These are phyloP conservation scores for Poecilia wingei DNA, from an alignment of 2,797 vertebrate species.

Conservation along the genomic window DNA sequence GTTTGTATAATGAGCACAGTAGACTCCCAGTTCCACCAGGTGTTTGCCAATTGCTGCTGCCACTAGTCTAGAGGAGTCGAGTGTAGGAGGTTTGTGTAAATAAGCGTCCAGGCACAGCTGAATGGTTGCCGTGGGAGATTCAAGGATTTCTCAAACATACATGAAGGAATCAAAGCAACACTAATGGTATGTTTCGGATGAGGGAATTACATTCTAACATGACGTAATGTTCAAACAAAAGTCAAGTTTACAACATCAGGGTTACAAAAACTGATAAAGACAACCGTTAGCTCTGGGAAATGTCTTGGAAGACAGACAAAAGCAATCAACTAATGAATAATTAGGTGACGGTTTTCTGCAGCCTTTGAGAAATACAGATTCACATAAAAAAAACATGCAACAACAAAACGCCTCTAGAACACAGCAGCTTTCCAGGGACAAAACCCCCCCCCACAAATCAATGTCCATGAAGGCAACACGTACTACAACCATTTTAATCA, in stretches of 20 bases:
- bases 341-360: background rate
- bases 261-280: background rate
- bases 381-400: background rate
- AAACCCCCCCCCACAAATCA: background rate
- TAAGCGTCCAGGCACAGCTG: too few species aligned
- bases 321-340: background rate
- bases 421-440: conserved; percentile 10
- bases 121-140: too few species aligned
- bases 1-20: too few species aligned
- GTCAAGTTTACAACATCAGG: background rate
- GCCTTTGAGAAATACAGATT: background rate
- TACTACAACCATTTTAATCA: conserved; percentile 5
- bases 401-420: background rate
- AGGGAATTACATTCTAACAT: too few species aligned
- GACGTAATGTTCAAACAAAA: too few species aligned
- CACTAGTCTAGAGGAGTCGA: too few species aligned
- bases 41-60: too few species aligned
- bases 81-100: too few species aligned
- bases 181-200: too few species aligned
- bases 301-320: background rate
- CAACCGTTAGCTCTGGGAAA: background rate
- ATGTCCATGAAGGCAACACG: background rate
- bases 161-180: too few species aligned
- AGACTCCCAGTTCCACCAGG: too few species aligned
- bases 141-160: too few species aligned